Percentiles rank a stretch among this genome's conserved stretches.
These are phyloP conservation scores for Neolamprologus longior DNA, from an alignment of 2,113 vertebrate genomes.

Conservation along the genomic window DNA sequence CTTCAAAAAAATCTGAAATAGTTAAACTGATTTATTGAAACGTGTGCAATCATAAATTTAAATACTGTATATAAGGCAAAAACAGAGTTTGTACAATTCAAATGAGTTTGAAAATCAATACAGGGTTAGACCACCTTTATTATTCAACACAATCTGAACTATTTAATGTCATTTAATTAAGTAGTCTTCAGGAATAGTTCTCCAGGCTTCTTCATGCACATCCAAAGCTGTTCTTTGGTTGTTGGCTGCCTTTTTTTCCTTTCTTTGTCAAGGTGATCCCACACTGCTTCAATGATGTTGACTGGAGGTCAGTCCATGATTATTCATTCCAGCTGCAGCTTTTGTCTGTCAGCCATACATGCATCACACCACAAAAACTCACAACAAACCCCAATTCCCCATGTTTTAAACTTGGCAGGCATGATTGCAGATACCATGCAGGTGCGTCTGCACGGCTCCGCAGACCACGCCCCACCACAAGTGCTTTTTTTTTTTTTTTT, in stretches of 20 bases:
- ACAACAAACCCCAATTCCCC: not conserved
- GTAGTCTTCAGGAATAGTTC: not conserved
- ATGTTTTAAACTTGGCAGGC: fast-evolving
- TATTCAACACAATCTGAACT: not conserved
- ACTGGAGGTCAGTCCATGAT: not conserved
- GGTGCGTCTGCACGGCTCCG: fast-evolving
- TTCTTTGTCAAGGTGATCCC: not conserved
- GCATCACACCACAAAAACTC: not conserved
- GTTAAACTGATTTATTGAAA: not conserved
- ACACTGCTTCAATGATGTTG: not conserved
- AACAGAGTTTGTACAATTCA: not conserved
- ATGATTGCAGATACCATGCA: fast-evolving
- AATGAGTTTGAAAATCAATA: not conserved
- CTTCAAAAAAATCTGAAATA: not conserved
- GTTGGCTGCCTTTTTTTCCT: fast-evolving
- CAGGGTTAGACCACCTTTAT: fast-evolving
- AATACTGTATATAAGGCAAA: not conserved
- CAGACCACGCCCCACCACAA: not conserved
- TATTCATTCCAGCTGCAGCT: not conserved
- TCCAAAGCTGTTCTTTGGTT: not conserved
- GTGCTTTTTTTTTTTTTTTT: not conserved
- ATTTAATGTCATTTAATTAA: not conserved
- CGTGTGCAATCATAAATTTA: fast-evolving
- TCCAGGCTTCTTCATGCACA: not conserved
- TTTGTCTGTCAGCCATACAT: fast-evolving